Conservation (phyloP, 2,888 invertebrate genomes). For the Crocallis elinguaria region DNA sequence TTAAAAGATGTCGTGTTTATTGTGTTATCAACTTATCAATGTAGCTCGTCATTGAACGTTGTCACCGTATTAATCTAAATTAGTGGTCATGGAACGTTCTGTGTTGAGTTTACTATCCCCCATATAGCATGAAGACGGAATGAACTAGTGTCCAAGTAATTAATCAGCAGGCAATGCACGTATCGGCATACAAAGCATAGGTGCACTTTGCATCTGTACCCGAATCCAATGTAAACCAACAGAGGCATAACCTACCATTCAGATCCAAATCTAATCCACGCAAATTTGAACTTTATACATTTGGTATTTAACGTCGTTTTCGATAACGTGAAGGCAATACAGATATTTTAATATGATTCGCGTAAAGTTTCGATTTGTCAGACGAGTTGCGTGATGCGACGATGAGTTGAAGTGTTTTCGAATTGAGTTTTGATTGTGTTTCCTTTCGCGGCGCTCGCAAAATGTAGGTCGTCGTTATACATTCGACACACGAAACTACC, state of each 20-base stretch:
- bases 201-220: conserved; percentile 43
- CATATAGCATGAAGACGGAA: not conserved
- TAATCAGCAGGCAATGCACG: conserved; percentile 53
- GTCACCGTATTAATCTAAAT: not conserved
- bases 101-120: not conserved
- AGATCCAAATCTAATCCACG: conserved; percentile 5
- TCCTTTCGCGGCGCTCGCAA: conserved; percentile 58
- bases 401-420: conserved; percentile 71
- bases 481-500: conserved; percentile 67
- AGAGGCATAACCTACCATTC: conserved; percentile 19
- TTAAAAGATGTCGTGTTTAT: too few species aligned
- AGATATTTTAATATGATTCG: conserved; percentile 33
- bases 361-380: conserved; percentile 51
- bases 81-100: not conserved
- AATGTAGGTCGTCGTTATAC: conserved; percentile 66
- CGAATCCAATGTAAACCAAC: conserved; percentile 37
- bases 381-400: conserved; percentile 59
- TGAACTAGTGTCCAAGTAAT: conserved; percentile 38
- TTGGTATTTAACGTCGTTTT: not conserved
- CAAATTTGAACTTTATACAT: conserved; percentile 18
- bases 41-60: too few species aligned
- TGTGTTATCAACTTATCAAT: too few species aligned
- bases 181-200: conserved; percentile 43
- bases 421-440: conserved; percentile 77
- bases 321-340: conserved; percentile 4